Base-by-base conservation (phyloP, 2,888 invertebrate species). In the Acanthoscelides obtectus region DNA sequence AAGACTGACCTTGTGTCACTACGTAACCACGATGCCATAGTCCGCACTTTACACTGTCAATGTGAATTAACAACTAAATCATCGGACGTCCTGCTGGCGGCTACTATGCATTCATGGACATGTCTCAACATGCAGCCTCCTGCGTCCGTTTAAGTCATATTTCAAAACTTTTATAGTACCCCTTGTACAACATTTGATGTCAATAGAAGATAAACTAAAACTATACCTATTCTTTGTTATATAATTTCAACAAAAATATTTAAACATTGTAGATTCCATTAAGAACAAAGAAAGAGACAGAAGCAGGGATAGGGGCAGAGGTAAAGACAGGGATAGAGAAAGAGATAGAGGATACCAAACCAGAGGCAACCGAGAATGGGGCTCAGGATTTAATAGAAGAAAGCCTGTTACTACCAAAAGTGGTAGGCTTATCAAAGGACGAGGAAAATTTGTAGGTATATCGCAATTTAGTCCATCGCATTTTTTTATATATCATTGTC, bases 371-470 rank as follows among this genome's bases (percentile, higher is more conserved):
- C 78, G 83, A 71, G 88, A 87, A 75, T 83, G 87, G 78, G 83
- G 83, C 74, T 83, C 82, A 19, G 79, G 80, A 22, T 82, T 77
- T 70, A 82, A 79, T 64, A 76, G 80, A 69, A 80, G 84, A 72
- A 81, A 81, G 22, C 77, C 82, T 17, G 86, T 88, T 25, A 89
- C 88, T 75, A 90, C 91, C 0, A 89, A 93, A 77, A 94, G 94
- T 80, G 96, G 96, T 1, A 88, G 96, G 69, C 91, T 93, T 72
- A 94, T 97, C 73, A 97, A 97, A 85, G 97, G 97, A 2, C 88
- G 97, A 75, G 97, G 97, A 3, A 93, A 94, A 74, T 94, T 97
- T 85, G 97, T 97, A 89, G 91, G 95, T 90, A 20, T 64, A 20
- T 17, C 20, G 20, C 67, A 1, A 22, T 17, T 22, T 22, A 22